Evolutionary conservation across 2,797 vertebrate genomes (phyloP).

Genomic region (Aphelocoma californica): DNA sequence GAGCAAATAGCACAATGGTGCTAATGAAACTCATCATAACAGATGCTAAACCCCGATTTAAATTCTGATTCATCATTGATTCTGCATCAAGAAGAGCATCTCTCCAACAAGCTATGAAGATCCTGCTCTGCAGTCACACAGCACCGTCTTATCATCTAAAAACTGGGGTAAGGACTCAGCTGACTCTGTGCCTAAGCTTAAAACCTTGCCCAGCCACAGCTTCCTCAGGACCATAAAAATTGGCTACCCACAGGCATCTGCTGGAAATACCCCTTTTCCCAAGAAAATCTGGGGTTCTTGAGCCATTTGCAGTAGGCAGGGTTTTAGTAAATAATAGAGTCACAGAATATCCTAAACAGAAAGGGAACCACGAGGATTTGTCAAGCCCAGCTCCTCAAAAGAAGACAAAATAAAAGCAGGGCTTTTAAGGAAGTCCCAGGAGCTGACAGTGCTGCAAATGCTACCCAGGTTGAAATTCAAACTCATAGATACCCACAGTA

Average conservation of each 20-base stretch:
- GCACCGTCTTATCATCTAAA: not conserved
- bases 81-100: not conserved
- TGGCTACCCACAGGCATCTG: not conserved
- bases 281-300: not conserved
- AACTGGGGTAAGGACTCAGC: not conserved
- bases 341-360: not conserved
- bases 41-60: not conserved
- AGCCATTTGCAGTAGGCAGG: not conserved
- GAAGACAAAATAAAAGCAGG: not conserved
- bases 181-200: not conserved
- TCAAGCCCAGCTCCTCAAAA: not conserved
- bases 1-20: not conserved
- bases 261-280: not conserved
- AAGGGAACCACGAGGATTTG: not conserved
- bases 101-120: not conserved
- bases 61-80: not conserved
- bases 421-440: not conserved
- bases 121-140: not conserved
- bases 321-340: not conserved
- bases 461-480: not conserved
- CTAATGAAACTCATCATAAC: not conserved
- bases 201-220: not conserved
- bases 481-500: not conserved
- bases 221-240: not conserved
- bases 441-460: not conserved